These are phyloP conservation scores for Megamerina dolium DNA, from an alignment of 2,888 invertebrate genomes.

Conservation along the genomic window DNA sequence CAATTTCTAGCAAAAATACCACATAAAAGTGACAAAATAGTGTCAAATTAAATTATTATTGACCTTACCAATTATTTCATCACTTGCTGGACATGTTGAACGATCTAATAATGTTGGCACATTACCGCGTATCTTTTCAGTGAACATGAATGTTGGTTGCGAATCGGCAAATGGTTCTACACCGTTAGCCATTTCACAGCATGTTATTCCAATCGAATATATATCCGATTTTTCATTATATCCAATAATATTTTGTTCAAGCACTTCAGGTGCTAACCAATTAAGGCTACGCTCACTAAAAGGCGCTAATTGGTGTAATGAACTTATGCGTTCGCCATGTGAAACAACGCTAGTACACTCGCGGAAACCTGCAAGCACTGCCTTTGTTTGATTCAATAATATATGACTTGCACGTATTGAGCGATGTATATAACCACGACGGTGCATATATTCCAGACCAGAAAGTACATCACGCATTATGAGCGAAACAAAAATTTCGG, in stretches of 20 bases:
- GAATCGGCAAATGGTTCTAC: constrained; percentile 81
- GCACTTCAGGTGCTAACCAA: constrained; percentile 87
- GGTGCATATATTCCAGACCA: constrained; percentile 80
- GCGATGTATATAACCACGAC: constrained; percentile 78
- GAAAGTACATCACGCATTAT: constrained; percentile 70
- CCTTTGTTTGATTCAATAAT: constrained; percentile 63
- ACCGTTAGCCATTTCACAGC: constrained; percentile 74
- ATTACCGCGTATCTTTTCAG: constrained; percentile 75
- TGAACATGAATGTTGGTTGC: constrained; percentile 82
- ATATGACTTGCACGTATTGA: constrained; percentile 80
- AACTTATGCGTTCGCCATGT: constrained; percentile 63
- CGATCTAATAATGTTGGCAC: constrained; percentile 70
- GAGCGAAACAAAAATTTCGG: constrained; percentile 73
- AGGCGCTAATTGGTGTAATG: constrained; percentile 70
- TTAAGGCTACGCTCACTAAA: constrained; percentile 60
- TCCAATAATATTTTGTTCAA: constrained; percentile 82
- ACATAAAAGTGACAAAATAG: neutral
- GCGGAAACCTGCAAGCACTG: constrained; percentile 71
- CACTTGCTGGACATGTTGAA: constrained; percentile 58
- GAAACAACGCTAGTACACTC: constrained; percentile 69
- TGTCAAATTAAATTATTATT: neutral
- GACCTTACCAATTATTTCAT: constrained; percentile 42
- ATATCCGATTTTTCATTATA: constrained; percentile 87
- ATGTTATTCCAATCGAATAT: constrained; percentile 82
- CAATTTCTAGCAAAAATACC: constrained; percentile 24